phyloP scores from a whole-genome alignment of 2,888 invertebrate genomes.

The Thysanoteuthis rhombus region DNA sequence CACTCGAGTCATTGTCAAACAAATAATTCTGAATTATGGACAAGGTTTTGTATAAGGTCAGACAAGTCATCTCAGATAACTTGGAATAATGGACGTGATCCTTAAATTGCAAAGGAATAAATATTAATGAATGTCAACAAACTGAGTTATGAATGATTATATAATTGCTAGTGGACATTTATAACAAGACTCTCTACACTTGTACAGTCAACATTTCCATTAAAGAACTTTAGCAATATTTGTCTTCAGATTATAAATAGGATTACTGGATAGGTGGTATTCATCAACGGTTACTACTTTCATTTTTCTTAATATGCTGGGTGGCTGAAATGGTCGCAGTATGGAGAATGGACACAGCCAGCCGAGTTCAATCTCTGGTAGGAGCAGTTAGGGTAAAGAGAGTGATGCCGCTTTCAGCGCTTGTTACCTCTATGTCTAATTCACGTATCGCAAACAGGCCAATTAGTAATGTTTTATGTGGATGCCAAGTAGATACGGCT shows the following conservation, averaged over 20 bases:
- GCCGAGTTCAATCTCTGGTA: no score
- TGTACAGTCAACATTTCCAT: background rate
- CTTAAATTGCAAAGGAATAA: background rate
- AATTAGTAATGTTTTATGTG: no score
- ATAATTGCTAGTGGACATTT: no score
- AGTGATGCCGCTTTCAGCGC: no score
- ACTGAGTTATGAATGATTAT: background rate
- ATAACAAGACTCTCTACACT: background rate
- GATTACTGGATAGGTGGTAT: background rate
- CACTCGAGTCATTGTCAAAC: no score
- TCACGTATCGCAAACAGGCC: no score
- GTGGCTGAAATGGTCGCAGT: no score
- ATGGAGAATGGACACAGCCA: no score
- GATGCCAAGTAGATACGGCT: no score
- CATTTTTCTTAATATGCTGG: no score
- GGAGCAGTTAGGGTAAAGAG: no score
- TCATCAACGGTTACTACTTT: background rate
- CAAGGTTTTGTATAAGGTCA: background rate
- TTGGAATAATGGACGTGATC: background rate
- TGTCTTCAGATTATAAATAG: background rate
- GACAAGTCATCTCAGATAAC: background rate
- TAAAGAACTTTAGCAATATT: background rate
- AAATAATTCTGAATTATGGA: background rate
- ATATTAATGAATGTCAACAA: background rate
- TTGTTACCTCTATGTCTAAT: no score